These are phyloP conservation scores for Rhinogobius similis DNA, from an alignment of 2,113 vertebrate genomes.

Conservation along the genomic window DNA sequence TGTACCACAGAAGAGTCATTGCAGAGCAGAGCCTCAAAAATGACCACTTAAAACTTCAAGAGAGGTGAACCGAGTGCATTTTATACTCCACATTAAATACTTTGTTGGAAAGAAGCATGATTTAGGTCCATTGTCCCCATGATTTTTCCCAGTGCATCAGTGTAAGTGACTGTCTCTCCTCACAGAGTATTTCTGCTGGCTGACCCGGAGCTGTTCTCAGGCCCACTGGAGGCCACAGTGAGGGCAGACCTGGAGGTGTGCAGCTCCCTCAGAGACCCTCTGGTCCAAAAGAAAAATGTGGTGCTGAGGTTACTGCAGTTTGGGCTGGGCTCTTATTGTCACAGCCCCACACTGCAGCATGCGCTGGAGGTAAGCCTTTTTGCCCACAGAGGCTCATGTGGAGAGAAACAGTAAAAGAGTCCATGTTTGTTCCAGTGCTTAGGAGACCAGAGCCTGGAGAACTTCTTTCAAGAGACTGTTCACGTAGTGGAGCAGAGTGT, in stretches of 20 bases:
- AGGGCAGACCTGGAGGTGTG: constrained; percentile 70
- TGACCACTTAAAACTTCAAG: constrained; percentile 71
- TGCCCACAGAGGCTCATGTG: background rate
- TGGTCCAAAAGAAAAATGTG: constrained; percentile 73
- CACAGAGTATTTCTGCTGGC: constrained; percentile 86
- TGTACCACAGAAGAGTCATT: constrained; percentile 79
- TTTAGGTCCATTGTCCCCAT: background rate
- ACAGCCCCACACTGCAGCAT: constrained; percentile 48
- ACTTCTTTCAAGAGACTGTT: constrained; percentile 71
- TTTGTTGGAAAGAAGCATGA: background rate
- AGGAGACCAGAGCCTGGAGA: constrained; percentile 52
- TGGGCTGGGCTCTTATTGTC: constrained; percentile 70
- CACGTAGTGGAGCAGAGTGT: constrained; percentile 46
- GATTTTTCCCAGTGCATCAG: background rate
- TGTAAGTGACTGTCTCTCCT: background rate
- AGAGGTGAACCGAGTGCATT: constrained; percentile 75
- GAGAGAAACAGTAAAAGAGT: background rate
- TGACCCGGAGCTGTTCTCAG: constrained; percentile 83
- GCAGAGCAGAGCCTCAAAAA: constrained; percentile 82
- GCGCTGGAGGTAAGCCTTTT: constrained; percentile 76
- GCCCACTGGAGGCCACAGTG: constrained; percentile 77
- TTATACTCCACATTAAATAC: background rate
- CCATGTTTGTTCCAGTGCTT: constrained; percentile 66
- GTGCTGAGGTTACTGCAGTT: constrained; percentile 78
- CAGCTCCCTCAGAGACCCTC: constrained; percentile 52